Evolutionary conservation across 2,888 invertebrate genomes (phyloP), one percentile per base, ranked within the genome.

Genomic region (Synanthedon andrenaeformis): DNA sequence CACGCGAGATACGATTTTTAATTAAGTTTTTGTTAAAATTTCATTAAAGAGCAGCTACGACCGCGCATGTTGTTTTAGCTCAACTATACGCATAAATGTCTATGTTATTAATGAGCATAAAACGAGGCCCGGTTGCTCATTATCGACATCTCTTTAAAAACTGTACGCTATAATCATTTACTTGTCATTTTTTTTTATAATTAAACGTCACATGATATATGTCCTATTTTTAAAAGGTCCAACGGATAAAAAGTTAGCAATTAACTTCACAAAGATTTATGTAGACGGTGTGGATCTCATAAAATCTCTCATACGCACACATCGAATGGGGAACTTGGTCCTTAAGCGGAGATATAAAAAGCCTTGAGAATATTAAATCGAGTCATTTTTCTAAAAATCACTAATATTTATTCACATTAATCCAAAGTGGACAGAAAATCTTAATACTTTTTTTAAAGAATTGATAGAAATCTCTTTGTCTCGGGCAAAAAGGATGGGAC

Each of bases 11-110:
- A 86, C 82, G 77, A 81, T 85, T 85, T 87, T 87, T 86, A 87
- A 87, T 87, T 87, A 87, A 84, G 85, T 86, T 86, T 87, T 85
- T 85, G 85, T 84, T 86, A 79, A 80, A 85, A 87, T 83, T 79
- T 82, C 84, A 86, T 86, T 84, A 84, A 79, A 77, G 70, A 74
- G 72, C 78, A 68, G 69, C 76, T 35, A 35, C 35, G 75, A 76
- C 73, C 75, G 68, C 71, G 74, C 68, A 69, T 72, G 68, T 68
- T 74, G 54, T 69, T 74, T 69, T 64, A 66, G 67, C 61, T 72
- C 55, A 56, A 65, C 66, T 70, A 70, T 74, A 72, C 70, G 78
- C 81, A 79, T 80, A 79, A 82, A 81, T 79, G 76, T 76, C 75
- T 77, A 72, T 66, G 70, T 79, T 79, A 83, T 83, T 85, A 84